phyloP scores from a whole-genome alignment of 2,797 vertebrate genomes.

The Choloepus didactylus region DNA sequence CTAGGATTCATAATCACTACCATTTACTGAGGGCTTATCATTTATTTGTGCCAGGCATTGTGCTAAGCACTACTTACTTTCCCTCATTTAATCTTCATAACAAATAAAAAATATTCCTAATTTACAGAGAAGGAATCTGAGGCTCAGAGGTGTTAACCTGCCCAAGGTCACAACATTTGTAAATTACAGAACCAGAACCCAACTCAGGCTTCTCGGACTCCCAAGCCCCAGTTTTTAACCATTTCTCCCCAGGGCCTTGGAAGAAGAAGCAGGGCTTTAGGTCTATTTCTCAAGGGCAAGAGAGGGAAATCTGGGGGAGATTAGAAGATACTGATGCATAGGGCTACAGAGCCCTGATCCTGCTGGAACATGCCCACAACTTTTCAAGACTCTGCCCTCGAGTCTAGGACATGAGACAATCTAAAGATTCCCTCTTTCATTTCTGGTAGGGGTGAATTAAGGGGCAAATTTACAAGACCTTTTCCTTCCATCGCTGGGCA shows the following conservation, averaged over 20 bases:
- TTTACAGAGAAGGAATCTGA: neutral
- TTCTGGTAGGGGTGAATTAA: neutral
- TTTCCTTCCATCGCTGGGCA: neutral
- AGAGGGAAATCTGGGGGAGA: neutral
- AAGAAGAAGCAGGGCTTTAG: neutral
- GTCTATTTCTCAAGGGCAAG: neutral
- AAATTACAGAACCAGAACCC: neutral
- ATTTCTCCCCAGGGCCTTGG: neutral
- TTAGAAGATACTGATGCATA: neutral
- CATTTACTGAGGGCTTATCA: neutral
- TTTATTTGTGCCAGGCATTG: neutral
- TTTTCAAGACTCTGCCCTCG: neutral
- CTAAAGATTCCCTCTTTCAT: neutral
- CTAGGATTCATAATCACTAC: neutral
- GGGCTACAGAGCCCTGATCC: neutral
- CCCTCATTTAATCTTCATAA: neutral
- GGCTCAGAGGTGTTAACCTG: neutral
- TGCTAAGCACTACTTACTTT: neutral
- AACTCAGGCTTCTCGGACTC: neutral
- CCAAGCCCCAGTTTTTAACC: neutral
- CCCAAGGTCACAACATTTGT: neutral
- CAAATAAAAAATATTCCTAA: neutral
- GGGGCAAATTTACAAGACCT: neutral
- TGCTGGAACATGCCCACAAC: neutral
- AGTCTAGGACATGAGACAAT: neutral